Conservation (phyloP, 2,888 invertebrate genomes). For the Leptarthrus brevirostris region DNA sequence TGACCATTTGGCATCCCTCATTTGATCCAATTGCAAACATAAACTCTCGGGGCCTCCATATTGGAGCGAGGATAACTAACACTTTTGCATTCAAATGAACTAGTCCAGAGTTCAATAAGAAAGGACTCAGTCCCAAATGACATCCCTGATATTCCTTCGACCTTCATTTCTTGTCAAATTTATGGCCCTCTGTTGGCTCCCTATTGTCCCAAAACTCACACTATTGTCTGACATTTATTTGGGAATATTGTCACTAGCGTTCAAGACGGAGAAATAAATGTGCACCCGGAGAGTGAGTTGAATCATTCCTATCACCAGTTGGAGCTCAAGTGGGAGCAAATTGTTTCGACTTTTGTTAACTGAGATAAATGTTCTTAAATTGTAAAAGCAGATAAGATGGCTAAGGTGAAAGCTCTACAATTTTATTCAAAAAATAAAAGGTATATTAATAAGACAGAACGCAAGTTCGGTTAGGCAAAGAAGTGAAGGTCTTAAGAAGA, state of each 20-base stretch:
- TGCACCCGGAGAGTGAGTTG: slow-evolving; percentile 6
- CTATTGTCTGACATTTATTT: slow-evolving; percentile 40
- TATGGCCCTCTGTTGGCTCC: slow-evolving; percentile 44
- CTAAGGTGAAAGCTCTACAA: not conserved
- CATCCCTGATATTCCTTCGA: slow-evolving; percentile 44
- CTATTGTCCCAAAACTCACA: slow-evolving; percentile 42
- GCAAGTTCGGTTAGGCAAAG: not conserved
- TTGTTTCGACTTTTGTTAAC: slow-evolving; percentile 39
- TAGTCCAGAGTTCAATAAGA: slow-evolving; percentile 19
- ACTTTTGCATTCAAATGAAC: slow-evolving; percentile 38
- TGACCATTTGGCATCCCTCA: slow-evolving; percentile 47
- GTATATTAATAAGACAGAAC: not conserved
- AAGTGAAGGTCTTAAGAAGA: not conserved
- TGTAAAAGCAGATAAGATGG: slow-evolving; percentile 14
- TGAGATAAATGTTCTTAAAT: slow-evolving; percentile 40
- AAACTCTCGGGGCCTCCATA: slow-evolving; percentile 19
- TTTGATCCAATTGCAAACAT: slow-evolving; percentile 47
- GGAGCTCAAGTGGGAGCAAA: slow-evolving; percentile 36
- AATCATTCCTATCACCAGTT: slow-evolving; percentile 8
- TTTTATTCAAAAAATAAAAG: not conserved
- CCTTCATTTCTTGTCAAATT: slow-evolving; percentile 47
- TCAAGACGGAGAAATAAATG: slow-evolving; percentile 35
- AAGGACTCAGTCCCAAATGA: slow-evolving; percentile 36
- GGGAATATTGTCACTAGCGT: slow-evolving; percentile 41
- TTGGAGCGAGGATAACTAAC: slow-evolving; percentile 34